These are phyloP conservation scores for Paracyclopina nana DNA, from an alignment of 1,140 invertebrate genomes.

Conservation along the genomic window DNA sequence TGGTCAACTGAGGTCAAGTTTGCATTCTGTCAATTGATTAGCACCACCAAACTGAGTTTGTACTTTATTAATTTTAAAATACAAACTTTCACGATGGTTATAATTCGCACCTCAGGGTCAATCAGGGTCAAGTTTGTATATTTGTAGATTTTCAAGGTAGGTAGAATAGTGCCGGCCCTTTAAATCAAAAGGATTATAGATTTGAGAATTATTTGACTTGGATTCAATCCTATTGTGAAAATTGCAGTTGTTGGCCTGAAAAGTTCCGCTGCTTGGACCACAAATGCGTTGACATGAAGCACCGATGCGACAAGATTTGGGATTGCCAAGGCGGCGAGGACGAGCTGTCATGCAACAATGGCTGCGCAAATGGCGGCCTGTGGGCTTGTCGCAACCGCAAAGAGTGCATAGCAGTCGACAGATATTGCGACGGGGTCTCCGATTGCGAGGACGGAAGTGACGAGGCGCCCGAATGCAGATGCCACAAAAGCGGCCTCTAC, in stretches of 20 bases:
- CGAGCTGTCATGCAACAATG: conserved; percentile 5
- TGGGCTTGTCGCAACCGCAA: conserved; percentile 10
- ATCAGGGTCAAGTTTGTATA: no score
- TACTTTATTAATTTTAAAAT: no score
- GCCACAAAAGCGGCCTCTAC: conserved; percentile 2
- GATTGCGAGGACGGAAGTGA: conserved; percentile 20
- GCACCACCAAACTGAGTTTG: no score
- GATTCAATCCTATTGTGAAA: neutral
- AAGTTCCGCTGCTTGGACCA: conserved; percentile 12
- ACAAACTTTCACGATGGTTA: no score
- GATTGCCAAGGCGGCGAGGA: conserved; percentile 8
- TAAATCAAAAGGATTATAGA: no score
- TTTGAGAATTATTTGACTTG: no score
- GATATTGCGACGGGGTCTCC: conserved; percentile 19
- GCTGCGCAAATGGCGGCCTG: neutral
- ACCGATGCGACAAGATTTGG: conserved; percentile 6
- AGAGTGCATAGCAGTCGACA: conserved; percentile 20
- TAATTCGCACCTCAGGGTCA: no score
- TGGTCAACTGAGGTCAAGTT: no score
- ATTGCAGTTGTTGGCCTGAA: conserved; percentile 12
- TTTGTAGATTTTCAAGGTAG: no score
- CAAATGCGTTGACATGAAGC: neutral
- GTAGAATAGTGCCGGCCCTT: no score
- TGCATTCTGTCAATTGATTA: no score
- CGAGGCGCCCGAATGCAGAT: conserved; percentile 18